phyloP scores from a whole-genome alignment of 2,888 invertebrate genomes.

The Craniophora ligustri region DNA sequence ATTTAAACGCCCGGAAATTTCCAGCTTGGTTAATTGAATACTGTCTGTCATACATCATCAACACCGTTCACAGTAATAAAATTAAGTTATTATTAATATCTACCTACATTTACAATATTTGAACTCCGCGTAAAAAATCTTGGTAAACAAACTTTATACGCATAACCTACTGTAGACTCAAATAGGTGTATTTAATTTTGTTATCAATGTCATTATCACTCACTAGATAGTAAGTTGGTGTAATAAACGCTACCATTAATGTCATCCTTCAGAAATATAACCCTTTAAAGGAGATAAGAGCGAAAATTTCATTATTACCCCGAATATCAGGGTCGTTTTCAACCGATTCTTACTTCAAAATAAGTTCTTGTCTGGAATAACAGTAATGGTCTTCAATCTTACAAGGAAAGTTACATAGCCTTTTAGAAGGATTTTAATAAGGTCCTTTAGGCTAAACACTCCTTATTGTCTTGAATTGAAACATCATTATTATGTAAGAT shows the following conservation, averaged over 20 bases:
- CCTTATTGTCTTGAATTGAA: constrained; percentile 4
- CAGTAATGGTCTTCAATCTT: constrained; percentile 23
- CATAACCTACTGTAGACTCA: constrained; percentile 24
- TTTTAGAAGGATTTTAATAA: constrained; percentile 17
- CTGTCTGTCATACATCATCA: background rate
- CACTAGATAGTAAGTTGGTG: constrained; percentile 35
- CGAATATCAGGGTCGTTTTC: constrained; percentile 10
- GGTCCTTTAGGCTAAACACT: background rate
- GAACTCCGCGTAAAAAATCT: constrained; percentile 3
- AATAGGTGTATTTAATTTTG: constrained; percentile 32
- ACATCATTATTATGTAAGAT: background rate
- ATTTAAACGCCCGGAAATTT: constrained; percentile 15
- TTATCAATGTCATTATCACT: constrained; percentile 59
- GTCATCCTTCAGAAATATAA: constrained; percentile 27
- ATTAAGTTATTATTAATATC: too few relatives aligned
- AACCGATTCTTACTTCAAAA: constrained; percentile 27
- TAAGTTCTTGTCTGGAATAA: constrained; percentile 30
- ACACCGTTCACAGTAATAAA: background rate
- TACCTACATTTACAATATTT: too few relatives aligned
- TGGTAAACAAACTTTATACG: constrained; percentile 25
- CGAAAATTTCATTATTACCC: constrained; percentile 33
- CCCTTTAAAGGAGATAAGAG: constrained; percentile 41
- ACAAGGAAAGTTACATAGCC: constrained; percentile 14
- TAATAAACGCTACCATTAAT: constrained; percentile 42
- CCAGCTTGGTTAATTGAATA: constrained; percentile 17